phyloP scores from a whole-genome alignment of 2,113 vertebrate species.

The Parus major region DNA sequence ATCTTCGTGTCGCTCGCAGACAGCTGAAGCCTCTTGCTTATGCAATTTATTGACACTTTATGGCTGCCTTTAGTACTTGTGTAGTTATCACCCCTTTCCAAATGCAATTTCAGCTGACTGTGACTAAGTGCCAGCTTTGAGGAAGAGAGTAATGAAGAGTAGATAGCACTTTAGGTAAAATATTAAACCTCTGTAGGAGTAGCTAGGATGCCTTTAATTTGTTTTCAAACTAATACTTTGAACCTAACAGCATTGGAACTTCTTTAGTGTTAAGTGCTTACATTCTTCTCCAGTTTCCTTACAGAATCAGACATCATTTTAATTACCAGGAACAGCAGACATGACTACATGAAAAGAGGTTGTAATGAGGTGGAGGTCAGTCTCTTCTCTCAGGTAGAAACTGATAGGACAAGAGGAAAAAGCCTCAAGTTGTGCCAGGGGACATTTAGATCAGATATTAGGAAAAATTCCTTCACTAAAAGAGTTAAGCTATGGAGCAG shows the following conservation, averaged over 20 bases:
- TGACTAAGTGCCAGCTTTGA: slow-evolving; percentile 71
- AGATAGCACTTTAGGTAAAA: slow-evolving; percentile 59
- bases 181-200: slow-evolving; percentile 48
- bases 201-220: slow-evolving; percentile 63
- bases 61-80: slow-evolving; percentile 73
- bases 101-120: slow-evolving; percentile 75
- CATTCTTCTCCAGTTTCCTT: slow-evolving; percentile 26
- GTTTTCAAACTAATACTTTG: slow-evolving; percentile 59
- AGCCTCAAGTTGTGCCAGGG: not conserved
- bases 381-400: not conserved
- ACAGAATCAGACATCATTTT: slow-evolving; percentile 45
- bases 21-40: slow-evolving; percentile 73
- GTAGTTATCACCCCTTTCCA: slow-evolving; percentile 77
- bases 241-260: slow-evolving; percentile 48
- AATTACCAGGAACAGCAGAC: slow-evolving; percentile 50
- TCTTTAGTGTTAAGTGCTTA: slow-evolving; percentile 38
- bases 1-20: slow-evolving; percentile 75
- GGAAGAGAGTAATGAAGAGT: slow-evolving; percentile 59
- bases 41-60: slow-evolving; percentile 79
- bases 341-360: not conserved
- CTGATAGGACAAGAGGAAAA: not conserved
- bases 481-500: not conserved
- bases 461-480: not conserved
- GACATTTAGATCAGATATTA: not conserved
- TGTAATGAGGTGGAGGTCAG: not conserved